Evolutionary conservation across 2,113 vertebrate genomes (phyloP), one percentile per base, ranked within the genome.

Genomic region (Hemibates koningsi): DNA sequence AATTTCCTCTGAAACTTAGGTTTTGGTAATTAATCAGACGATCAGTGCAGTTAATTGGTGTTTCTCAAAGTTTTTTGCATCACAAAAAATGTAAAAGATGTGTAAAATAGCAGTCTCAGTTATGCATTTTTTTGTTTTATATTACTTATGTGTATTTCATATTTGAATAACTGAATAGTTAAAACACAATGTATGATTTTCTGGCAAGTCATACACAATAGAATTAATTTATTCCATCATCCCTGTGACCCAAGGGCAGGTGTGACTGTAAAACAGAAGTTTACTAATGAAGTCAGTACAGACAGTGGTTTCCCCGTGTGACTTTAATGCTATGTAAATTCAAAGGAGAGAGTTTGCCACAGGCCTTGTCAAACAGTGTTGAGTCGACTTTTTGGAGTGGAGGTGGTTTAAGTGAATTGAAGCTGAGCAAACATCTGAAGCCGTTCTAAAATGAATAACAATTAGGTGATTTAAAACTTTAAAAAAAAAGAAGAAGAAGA

Each of bases 381-480:
- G 81, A 80, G 61, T 6, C 10, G 59, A 87, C 61, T 36, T 56
- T 68, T 52, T 83, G 59, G 45, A 85, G 87, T 81, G 85, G 32
- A 87, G 80, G 66, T 82, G 50, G 71, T 85, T 85, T 86, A 63
- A 82, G 83, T 21, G 59, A 91, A 86, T 21, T 83, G 81, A 86
- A 87, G 84, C 52, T 56, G 41, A 90, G 82, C 59, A 84, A 88
- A 94, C 88, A 92, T 88, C 84, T 84, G 88, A 93, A 86, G 79
- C 61, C 14, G 59, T 17, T 87, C 68, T 14, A 91, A 85, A 93
- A 83, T 80, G 85, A 93, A 93, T 92, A 90, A 90, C 87, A 93
- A 90, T 92, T 80, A 90, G 86, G 50, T 79, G 27, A 84, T 89
- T 82, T 54, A 13, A 73, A 84, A 61, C 45, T 13, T 27, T 1